Base-by-base conservation (phyloP, 2,113 vertebrate species). In the Dendropsophus ebraccatus region DNA sequence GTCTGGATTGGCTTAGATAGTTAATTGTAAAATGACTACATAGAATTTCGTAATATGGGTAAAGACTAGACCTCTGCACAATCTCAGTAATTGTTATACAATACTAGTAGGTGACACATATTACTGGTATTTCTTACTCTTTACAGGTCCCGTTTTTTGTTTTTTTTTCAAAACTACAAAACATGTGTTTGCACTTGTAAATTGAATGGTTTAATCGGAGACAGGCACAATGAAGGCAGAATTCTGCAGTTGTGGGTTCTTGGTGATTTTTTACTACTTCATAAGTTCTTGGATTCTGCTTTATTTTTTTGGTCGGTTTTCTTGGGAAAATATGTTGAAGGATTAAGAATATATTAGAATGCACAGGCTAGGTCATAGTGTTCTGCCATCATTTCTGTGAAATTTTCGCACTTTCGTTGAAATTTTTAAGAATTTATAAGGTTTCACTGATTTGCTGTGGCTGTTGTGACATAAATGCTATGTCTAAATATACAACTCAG, bases 151-250 rank as follows among this genome's bases (percentile, higher is more conserved):
- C 13, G n/a, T n/a, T n/a, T n/a, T n/a, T n/a, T n/a, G n/a, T n/a
- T 62, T 80, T 80, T 79, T 80, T n/a, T 16, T 67, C 30, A 25
- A 67, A 32, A 81, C 79, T 47, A 47, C 50, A 81, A 81, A 81
- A 67, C 58, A 81, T 81, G 16, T 81, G 79, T 69, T 67, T 67
- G 32, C 23, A 49, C 58, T 81, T 81, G 79, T 50, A 49, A 81
- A 67, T 67, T 54, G 32, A 80, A 80, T 62, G 12, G 23, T 45
- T 60, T 45, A 60, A 41, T 49, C 16, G 12, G n/a, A 67, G 12
- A 45, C 62, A 67, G 32, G 60, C 45, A 41, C 78, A 81, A 47
- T 50, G 17, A 81, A 81, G 28, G 58, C 56, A 49, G 45, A 7
- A 12, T 76, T 81, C 50, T 21, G 17, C 21, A 10, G 30, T n/a